Evolutionary conservation across 1,140 invertebrate species (phyloP).

Genomic region (Anthonomus grandis): DNA sequence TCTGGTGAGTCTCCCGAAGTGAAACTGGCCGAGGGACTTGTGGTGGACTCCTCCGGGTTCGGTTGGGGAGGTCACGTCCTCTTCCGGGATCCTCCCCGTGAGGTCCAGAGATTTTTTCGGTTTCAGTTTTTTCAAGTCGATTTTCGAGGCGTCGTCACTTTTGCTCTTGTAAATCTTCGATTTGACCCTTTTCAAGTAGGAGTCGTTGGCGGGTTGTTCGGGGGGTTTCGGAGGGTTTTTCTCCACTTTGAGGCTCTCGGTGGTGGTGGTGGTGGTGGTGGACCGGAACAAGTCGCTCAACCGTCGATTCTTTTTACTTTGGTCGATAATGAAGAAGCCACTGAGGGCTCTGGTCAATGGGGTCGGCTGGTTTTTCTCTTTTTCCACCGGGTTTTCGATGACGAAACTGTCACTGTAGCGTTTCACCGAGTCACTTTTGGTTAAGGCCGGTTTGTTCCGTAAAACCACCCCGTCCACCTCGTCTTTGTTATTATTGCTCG

Average conservation of each 20-base stretch:
- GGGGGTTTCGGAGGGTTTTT: slow-evolving; percentile 14
- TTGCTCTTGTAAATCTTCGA: slow-evolving; percentile 47
- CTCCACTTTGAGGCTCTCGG: slow-evolving; percentile 27
- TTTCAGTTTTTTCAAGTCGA: slow-evolving; percentile 37
- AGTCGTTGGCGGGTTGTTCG: slow-evolving; percentile 22
- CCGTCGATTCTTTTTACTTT: slow-evolving; percentile 37
- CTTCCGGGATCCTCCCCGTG: slow-evolving; percentile 36
- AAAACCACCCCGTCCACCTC: slow-evolving; percentile 34
- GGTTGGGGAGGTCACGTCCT: slow-evolving; percentile 30
- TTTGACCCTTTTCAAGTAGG: slow-evolving; percentile 45
- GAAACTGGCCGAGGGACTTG: slow-evolving; percentile 37
- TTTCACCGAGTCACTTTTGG: slow-evolving; percentile 30
- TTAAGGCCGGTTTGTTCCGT: slow-evolving; percentile 19
- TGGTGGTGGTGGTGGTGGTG: slow-evolving; percentile 13
- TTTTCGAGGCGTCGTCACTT: slow-evolving; percentile 35
- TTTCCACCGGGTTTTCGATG: slow-evolving; percentile 35
- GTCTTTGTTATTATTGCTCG: not conserved
- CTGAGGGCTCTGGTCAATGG: slow-evolving; percentile 36
- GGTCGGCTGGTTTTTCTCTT: slow-evolving; percentile 18
- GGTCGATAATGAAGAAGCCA: slow-evolving; percentile 39
- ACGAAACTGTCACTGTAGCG: slow-evolving; percentile 47
- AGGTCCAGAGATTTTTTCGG: slow-evolving; percentile 29
- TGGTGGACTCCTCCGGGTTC: slow-evolving; percentile 16
- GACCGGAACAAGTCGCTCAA: slow-evolving; percentile 44
- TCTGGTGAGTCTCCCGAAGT: slow-evolving; percentile 39